A percentile compares a stretch with the other conserved stretches of the same genome.
phyloP scores from a whole-genome alignment of 2,888 invertebrate species.

The Aleiodes alternator region DNA sequence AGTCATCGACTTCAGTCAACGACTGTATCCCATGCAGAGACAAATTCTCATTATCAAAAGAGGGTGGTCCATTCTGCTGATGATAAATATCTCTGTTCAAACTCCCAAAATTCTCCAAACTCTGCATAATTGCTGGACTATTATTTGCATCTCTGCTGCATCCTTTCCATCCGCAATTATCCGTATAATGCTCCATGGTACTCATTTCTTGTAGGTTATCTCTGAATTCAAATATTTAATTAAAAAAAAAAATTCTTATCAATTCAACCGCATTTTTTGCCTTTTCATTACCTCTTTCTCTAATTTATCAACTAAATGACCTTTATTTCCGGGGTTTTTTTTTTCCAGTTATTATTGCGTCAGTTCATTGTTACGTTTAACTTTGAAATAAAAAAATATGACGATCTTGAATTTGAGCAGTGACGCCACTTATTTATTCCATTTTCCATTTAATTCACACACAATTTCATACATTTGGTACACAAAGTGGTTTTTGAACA shows the following conservation, averaged over 20 bases:
- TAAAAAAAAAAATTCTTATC: neutral
- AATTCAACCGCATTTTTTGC: neutral
- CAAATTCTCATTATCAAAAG: slow-evolving; percentile 47
- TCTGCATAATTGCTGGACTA: slow-evolving; percentile 71
- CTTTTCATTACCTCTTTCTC: neutral
- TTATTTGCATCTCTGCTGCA: slow-evolving; percentile 55
- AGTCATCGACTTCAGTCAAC: slow-evolving; percentile 34
- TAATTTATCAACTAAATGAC: neutral
- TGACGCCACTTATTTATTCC: no score
- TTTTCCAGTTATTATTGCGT: neutral
- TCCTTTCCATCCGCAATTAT: slow-evolving; percentile 44
- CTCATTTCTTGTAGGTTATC: slow-evolving; percentile 45
- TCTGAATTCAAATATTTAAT: neutral
- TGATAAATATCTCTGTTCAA: slow-evolving; percentile 53
- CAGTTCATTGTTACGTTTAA: neutral
- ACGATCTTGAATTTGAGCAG: neutral
- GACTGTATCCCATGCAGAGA: slow-evolving; percentile 56
- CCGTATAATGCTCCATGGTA: slow-evolving; percentile 45
- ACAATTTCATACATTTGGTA: no score
- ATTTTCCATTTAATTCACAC: no score
- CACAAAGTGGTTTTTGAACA: no score
- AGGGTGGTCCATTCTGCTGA: slow-evolving; percentile 36
- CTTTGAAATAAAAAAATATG: neutral
- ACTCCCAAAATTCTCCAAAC: slow-evolving; percentile 63
- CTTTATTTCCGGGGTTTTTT: neutral